Evolutionary conservation across 2,888 invertebrate species (phyloP).

Genomic region (Watsonalla cultraria): DNA sequence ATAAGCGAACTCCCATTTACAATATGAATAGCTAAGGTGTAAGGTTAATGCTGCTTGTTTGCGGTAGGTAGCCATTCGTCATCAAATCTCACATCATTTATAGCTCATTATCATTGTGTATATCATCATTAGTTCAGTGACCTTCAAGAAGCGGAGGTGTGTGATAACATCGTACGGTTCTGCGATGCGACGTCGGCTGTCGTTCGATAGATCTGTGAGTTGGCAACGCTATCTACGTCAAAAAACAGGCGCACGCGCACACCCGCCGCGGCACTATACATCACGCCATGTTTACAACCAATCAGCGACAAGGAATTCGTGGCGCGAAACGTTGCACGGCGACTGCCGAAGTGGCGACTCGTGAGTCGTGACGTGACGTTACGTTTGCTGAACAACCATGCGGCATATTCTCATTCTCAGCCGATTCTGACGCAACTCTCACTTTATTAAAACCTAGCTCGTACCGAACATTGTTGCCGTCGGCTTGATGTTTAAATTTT

Average conservation of each 20-base stretch:
- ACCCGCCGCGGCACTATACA: conserved; percentile 28
- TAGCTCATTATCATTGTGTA: conserved; percentile 14
- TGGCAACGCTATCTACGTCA: conserved; percentile 53
- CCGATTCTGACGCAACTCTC: conserved; percentile 34
- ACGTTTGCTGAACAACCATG: conserved; percentile 1
- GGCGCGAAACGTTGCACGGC: conserved; percentile 44
- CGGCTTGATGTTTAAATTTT: too few species aligned
- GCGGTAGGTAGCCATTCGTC: background rate
- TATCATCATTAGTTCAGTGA: conserved; percentile 35
- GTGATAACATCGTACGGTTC: conserved; percentile 16
- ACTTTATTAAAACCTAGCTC: conserved; percentile 24
- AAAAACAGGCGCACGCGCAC: conserved; percentile 10
- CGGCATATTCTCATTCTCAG: conserved; percentile 31
- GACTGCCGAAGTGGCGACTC: conserved; percentile 29
- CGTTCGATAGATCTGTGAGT: conserved; percentile 24
- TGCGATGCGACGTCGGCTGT: conserved; percentile 41
- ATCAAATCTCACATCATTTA: background rate
- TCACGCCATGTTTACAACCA: conserved; percentile 67
- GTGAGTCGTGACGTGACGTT: conserved; percentile 28
- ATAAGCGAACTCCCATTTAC: too few species aligned
- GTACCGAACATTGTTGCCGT: too few species aligned
- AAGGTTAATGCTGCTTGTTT: too few species aligned
- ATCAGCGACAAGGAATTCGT: conserved; percentile 45
- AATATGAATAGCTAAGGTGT: too few species aligned
- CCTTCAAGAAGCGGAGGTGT: conserved; percentile 28